Percentiles rank a stretch among this genome's conserved stretches.
phyloP scores from a whole-genome alignment of 2,797 vertebrate genomes.

The Phataginus tricuspis region DNA sequence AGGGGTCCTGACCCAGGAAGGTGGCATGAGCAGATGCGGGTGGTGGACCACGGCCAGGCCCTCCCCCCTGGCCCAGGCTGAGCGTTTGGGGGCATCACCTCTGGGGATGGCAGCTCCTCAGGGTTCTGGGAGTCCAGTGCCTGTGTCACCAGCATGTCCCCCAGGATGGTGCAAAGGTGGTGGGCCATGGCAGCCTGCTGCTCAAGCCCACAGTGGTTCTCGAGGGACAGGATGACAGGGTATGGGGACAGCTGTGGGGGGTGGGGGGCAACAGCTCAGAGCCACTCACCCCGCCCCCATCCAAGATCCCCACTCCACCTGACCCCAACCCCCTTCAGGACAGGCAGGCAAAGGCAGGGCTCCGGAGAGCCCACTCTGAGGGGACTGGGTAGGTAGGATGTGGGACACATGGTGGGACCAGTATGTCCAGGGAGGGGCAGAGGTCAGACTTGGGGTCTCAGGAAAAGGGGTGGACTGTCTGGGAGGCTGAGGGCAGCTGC shows the following conservation, averaged over 20 bases:
- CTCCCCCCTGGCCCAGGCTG: not conserved
- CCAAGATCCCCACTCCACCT: not conserved
- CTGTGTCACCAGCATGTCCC: conserved; percentile 91
- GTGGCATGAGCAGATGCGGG: not conserved
- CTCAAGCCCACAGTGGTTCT: conserved; percentile 97
- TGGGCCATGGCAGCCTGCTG: conserved; percentile 95
- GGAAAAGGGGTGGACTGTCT: not conserved
- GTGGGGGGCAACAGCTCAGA: not conserved
- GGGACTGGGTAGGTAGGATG: not conserved
- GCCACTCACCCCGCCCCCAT: not conserved
- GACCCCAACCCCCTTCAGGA: not conserved
- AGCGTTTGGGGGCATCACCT: conserved; percentile 85
- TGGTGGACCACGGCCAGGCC: not conserved
- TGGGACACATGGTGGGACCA: not conserved
- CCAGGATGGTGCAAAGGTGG: conserved; percentile 93
- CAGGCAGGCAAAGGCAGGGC: not conserved
- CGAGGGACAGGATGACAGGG: conserved; percentile 93
- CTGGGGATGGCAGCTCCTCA: conserved; percentile 92
- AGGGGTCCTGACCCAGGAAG: not conserved
- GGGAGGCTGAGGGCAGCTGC: not conserved
- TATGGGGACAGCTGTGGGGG: conserved; percentile 83
- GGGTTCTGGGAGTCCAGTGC: conserved; percentile 85
- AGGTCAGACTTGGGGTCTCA: not conserved
- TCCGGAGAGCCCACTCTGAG: not conserved
- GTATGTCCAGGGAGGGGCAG: not conserved